These are phyloP conservation scores for Phyllotreta striolata DNA, from an alignment of 2,888 invertebrate species.

Conservation along the genomic window DNA sequence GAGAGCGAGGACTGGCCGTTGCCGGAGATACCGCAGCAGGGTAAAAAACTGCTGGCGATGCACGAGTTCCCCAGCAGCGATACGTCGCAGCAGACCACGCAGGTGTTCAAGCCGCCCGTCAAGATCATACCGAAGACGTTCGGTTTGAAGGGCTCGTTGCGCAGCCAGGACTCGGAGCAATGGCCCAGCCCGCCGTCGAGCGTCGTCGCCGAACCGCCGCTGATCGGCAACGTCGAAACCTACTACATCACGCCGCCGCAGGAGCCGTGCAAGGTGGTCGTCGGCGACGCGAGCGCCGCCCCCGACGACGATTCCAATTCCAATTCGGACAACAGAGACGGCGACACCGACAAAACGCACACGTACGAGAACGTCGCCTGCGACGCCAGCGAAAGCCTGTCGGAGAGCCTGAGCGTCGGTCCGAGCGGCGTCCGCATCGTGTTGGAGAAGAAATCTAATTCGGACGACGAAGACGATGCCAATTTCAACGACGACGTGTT, in stretches of 20 bases:
- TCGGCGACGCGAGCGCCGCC: slow-evolving; percentile 72
- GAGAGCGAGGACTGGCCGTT: slow-evolving; percentile 81
- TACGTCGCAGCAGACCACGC: slow-evolving; percentile 59
- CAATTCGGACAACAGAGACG: slow-evolving; percentile 71
- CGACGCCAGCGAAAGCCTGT: slow-evolving; percentile 51
- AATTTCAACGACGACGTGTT: slow-evolving; percentile 62
- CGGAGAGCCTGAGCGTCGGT: slow-evolving; percentile 59
- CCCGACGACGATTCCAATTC: slow-evolving; percentile 70
- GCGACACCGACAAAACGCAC: slow-evolving; percentile 58
- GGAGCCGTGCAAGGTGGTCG: slow-evolving; percentile 78
- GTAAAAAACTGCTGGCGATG: slow-evolving; percentile 56
- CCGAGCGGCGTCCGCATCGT: slow-evolving; percentile 59
- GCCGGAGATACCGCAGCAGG: slow-evolving; percentile 70
- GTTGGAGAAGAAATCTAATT: slow-evolving; percentile 58
- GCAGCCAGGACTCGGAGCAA: slow-evolving; percentile 75
- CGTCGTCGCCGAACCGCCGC: slow-evolving; percentile 72
- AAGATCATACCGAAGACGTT: slow-evolving; percentile 59
- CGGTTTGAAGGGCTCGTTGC: slow-evolving; percentile 57
- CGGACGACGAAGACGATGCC: slow-evolving; percentile 64
- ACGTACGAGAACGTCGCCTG: slow-evolving; percentile 59
- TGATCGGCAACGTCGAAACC: slow-evolving; percentile 81
- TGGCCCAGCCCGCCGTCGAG: slow-evolving; percentile 84
- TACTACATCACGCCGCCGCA: slow-evolving; percentile 82
- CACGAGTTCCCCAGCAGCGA: slow-evolving; percentile 60
- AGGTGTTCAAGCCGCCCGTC: slow-evolving; percentile 58